A percentile compares a stretch with the other conserved stretches of the same genome.
phyloP scores from a whole-genome alignment of 2,113 vertebrate species.

The Ophthalmolycus amberensis region DNA sequence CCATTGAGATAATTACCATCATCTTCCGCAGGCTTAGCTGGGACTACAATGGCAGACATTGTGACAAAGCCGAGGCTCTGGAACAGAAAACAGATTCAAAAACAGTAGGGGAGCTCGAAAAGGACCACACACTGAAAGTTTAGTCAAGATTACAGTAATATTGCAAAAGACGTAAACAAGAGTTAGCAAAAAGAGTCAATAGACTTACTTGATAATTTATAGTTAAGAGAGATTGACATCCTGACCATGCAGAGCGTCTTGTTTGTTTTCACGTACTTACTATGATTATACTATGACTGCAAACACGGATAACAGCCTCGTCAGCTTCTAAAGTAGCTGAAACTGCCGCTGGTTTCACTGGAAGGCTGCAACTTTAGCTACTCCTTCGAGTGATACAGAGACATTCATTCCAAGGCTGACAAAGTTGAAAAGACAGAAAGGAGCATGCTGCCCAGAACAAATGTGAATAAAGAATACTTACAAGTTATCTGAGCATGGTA shows the following conservation, averaged over 20 bases:
- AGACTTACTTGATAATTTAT: not conserved
- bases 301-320: not conserved
- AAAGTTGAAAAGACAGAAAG: no score
- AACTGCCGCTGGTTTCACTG: not conserved
- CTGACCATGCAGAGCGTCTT: not conserved
- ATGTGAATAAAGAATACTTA: not conserved
- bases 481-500: not conserved
- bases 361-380: not conserved
- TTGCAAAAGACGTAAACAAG: not conserved
- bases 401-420: not conserved
- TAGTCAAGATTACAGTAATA: not conserved
- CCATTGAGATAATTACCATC: slow-evolving; percentile 57
- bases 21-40: slow-evolving; percentile 31
- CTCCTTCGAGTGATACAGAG: not conserved
- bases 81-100: not conserved
- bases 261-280: not conserved
- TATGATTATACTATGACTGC: not conserved
- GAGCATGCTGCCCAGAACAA: not conserved
- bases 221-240: no score
- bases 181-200: not conserved
- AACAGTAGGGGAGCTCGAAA: not conserved
- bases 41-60: slow-evolving; percentile 29
- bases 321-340: not conserved
- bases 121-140: not conserved
- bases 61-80: slow-evolving; percentile 2